Base-by-base conservation (phyloP, 2,888 invertebrate species). In the Eupithecia vulgata region DNA sequence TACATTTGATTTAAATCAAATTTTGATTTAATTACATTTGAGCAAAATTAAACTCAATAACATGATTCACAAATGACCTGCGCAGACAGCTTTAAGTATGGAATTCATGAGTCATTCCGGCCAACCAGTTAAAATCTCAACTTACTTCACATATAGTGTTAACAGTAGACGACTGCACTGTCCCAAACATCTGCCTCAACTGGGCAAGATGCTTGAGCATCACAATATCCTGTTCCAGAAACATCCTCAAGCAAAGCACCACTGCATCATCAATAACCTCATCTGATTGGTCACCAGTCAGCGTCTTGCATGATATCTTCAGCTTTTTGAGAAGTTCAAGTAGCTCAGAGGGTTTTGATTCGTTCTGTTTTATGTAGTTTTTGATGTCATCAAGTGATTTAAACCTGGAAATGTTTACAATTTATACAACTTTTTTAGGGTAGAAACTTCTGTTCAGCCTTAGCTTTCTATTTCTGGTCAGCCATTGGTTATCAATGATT, bases 211-310 rank as follows among this genome's bases (percentile, higher is more conserved):
- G 96, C 78, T 95, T 95, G 57, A 95, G 90, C 84, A 95, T 94
- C 12, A 96, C 92, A 69, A 95, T 90, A 68, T 94, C 95, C 72
- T 95, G 95, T 68, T 96, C 95, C 1, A 96, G 87, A 81, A 97
- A 95, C 84, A 96, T 88, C 80, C 95, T 91, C 3, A 97, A 89
- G 0, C 95, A 88, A 81, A 95, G 95, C 0, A 97, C 89, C 0
- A 95, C 87, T 0, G 96, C 95, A 87, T 96, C 96, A 81, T 97
- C 95, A 12, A 96, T 91, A 10, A 96, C 88, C 74, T 95, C 95
- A 76, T 94, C 89, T 48, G 95, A 81, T 78, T 95, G 95, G 62
- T 96, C 96, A 34, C 90, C 95, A 34, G 95, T 93, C 75, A 95
- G 85, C 67, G 91, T 82, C 76, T 88, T 90, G 68, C 92, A 87